Percentiles rank a stretch among this genome's conserved stretches.
Evolutionary conservation across 2,113 vertebrate genomes (phyloP).

Genomic region (Petaurus breviceps): DNA sequence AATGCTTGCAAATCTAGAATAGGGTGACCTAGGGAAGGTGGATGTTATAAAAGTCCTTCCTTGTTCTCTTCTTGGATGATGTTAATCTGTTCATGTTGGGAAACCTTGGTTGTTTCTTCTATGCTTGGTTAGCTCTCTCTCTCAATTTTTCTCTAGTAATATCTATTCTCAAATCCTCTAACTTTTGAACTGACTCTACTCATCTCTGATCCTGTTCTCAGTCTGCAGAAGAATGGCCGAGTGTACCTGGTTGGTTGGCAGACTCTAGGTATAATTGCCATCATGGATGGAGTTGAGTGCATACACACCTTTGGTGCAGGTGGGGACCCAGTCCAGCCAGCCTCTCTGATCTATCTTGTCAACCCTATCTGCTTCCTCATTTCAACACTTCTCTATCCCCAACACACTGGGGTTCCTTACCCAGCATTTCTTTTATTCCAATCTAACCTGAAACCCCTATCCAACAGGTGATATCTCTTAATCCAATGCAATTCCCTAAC

Average conservation of each 20-base stretch:
- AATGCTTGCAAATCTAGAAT: background rate
- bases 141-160: background rate
- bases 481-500: background rate
- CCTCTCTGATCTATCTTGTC: background rate
- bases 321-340: conserved; percentile 56
- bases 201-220: conserved; percentile 60
- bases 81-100: background rate
- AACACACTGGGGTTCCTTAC: background rate
- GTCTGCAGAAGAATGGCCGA: conserved; percentile 79
- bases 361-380: background rate
- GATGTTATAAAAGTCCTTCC: background rate
- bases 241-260: conserved; percentile 88
- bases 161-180: background rate
- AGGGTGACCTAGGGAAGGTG: background rate
- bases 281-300: conserved; percentile 88
- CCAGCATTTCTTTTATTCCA: background rate
- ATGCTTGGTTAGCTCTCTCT: background rate
- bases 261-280: conserved; percentile 83
- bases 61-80: background rate
- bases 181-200: background rate
- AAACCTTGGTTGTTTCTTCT: background rate
- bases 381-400: background rate
- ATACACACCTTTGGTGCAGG: conserved; percentile 87
- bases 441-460: background rate
- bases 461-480: background rate